phyloP scores from a whole-genome alignment of 2,888 invertebrate species.

The Saturnia pavonia region DNA sequence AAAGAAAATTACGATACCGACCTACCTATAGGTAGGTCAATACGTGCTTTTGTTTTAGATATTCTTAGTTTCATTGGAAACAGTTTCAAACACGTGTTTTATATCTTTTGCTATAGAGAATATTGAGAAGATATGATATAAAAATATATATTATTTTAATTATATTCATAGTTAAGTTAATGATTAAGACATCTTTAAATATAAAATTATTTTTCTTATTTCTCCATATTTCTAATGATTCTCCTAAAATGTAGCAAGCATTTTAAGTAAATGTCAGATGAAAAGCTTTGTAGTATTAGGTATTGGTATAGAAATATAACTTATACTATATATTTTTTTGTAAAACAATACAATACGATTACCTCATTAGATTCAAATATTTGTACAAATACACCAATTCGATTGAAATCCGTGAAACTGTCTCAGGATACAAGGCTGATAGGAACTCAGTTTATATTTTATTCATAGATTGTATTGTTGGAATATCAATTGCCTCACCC shows the following conservation, averaged over 20 bases:
- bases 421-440: slow-evolving; percentile 72
- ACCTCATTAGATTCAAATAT: slow-evolving; percentile 4
- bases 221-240: background rate
- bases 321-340: no score
- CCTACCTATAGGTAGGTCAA: slow-evolving; percentile 43
- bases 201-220: background rate
- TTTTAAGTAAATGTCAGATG: no score
- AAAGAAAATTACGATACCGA: slow-evolving; percentile 65
- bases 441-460: slow-evolving; percentile 81
- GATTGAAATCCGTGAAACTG: slow-evolving; percentile 63
- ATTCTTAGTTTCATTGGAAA: background rate
- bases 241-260: background rate
- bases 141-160: background rate
- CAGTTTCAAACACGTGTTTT: background rate
- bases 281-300: no score
- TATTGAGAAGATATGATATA: no score
- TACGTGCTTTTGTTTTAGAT: slow-evolving; percentile 3
- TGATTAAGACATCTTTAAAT: background rate
- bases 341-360: background rate
- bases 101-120: no score
- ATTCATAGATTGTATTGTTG: slow-evolving; percentile 82
- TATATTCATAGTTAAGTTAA: background rate
- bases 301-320: no score
- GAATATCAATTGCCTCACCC: slow-evolving; percentile 82
- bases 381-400: slow-evolving; percentile 6